These are phyloP conservation scores for Amorpha juglandis DNA, from an alignment of 2,888 invertebrate genomes.

Conservation along the genomic window DNA sequence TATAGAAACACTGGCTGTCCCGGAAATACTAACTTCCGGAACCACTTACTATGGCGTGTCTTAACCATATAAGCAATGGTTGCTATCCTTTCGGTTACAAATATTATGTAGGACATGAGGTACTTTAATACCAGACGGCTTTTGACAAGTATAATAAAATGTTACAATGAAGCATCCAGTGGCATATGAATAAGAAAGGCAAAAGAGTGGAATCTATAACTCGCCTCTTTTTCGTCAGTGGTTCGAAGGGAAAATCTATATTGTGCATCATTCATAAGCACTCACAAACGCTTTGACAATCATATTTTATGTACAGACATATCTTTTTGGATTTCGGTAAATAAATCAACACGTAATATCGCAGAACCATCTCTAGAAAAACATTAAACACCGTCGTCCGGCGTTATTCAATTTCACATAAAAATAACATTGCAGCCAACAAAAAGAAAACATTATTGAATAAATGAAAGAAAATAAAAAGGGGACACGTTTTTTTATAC, in stretches of 20 bases:
- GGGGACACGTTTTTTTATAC: conserved; percentile 29
- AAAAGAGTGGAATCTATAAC: no score
- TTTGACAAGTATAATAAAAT: no score
- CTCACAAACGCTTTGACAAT: not conserved
- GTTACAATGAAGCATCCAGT: no score
- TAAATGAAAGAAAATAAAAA: conserved; percentile 31
- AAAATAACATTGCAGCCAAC: conserved; percentile 28
- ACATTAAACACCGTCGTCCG: not conserved
- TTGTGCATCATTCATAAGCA: not conserved
- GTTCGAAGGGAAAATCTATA: not conserved
- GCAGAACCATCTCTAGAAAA: not conserved
- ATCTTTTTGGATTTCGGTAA: conserved; percentile 10
- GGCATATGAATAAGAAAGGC: no score
- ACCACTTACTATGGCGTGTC: no score
- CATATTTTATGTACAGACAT: conserved; percentile 2
- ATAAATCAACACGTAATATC: conserved; percentile 21
- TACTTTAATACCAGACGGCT: no score
- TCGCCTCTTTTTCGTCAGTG: no score
- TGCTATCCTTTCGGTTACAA: no score
- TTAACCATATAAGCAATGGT: no score
- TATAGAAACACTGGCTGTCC: no score
- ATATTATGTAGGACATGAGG: no score
- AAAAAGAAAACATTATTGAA: conserved; percentile 31
- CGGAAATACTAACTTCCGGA: no score
- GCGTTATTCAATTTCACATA: conserved; percentile 29